Conservation (phyloP, 2,888 invertebrate species). For the Orgyia antiqua region DNA sequence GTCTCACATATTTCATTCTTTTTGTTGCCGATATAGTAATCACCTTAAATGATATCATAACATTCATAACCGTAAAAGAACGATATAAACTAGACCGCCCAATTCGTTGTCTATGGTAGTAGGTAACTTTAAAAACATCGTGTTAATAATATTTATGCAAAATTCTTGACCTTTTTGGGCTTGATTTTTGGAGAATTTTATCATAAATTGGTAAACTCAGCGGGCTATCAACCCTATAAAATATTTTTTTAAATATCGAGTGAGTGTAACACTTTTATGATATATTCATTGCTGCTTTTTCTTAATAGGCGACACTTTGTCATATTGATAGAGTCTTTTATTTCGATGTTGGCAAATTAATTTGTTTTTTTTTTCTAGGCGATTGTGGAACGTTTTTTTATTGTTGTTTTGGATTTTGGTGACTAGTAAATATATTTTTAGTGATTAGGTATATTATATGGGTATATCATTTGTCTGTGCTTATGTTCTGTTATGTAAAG, state of each 20-base stretch:
- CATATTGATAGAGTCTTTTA: slow-evolving; percentile 33
- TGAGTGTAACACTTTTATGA: background rate
- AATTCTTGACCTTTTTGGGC: slow-evolving; percentile 31
- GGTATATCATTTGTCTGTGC: too few relatives aligned
- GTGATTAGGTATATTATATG: too few relatives aligned
- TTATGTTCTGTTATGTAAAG: too few relatives aligned
- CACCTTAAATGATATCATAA: too few relatives aligned
- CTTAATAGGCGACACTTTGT: slow-evolving; percentile 17
- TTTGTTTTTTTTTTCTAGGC: slow-evolving; percentile 8
- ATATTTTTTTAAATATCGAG: slow-evolving; percentile 2
- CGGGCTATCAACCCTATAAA: slow-evolving; percentile 26
- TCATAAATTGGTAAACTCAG: slow-evolving; percentile 20
- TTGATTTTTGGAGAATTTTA: slow-evolving; percentile 33
- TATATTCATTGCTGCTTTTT: slow-evolving; percentile 1
- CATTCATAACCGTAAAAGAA: too few relatives aligned
- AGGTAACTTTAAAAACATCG: slow-evolving; percentile 27
- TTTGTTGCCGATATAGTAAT: too few relatives aligned
- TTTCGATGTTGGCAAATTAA: slow-evolving; percentile 26
- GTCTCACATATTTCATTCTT: too few relatives aligned
- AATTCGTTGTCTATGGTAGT: slow-evolving; percentile 39
- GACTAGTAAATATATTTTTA: too few relatives aligned
- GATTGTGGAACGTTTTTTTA: too few relatives aligned
- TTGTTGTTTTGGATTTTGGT: too few relatives aligned
- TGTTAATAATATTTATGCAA: slow-evolving; percentile 52
- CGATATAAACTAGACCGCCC: slow-evolving; percentile 43